Evolutionary conservation across 2,797 vertebrate species (phyloP).

Genomic region (Adrianichthys oophorus): DNA sequence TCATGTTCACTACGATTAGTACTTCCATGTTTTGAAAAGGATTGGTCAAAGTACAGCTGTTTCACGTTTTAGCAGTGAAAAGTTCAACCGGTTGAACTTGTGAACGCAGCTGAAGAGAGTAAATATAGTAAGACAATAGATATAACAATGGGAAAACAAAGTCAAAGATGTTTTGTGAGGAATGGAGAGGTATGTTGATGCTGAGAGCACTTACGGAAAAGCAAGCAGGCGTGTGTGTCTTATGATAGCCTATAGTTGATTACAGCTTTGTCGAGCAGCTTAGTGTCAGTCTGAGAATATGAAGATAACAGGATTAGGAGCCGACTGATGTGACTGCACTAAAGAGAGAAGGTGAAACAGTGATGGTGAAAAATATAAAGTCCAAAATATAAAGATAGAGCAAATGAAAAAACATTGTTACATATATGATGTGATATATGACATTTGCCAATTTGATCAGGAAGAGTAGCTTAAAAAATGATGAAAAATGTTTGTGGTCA

Average conservation of each 20-base stretch:
- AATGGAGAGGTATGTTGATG: conserved; percentile 14
- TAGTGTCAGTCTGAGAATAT: conserved; percentile 73
- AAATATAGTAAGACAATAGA: not conserved
- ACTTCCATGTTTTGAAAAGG: too few relatives aligned
- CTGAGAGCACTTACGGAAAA: conserved; percentile 8
- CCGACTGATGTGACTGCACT: conserved; percentile 70
- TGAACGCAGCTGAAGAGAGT: too few relatives aligned
- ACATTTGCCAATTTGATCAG: too few relatives aligned
- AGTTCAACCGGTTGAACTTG: too few relatives aligned
- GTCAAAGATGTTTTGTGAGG: conserved; percentile 5
- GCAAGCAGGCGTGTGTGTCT: conserved; percentile 8
- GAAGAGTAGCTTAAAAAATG: too few relatives aligned
- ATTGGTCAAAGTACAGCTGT: too few relatives aligned
- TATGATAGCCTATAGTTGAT: conserved; percentile 57
- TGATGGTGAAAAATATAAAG: not conserved
- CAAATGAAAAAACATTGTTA: too few relatives aligned
- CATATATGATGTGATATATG: too few relatives aligned
- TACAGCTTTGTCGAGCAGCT: conserved; percentile 59
- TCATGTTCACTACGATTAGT: too few relatives aligned
- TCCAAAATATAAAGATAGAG: too few relatives aligned
- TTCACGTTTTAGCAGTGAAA: too few relatives aligned
- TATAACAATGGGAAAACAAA: conserved; percentile 8
- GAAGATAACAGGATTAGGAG: conserved; percentile 80
- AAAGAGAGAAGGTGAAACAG: conserved; percentile 45
- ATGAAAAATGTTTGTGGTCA: too few relatives aligned